A percentile compares a stretch with the other conserved stretches of the same genome.
These are phyloP conservation scores for Reinhardtius hippoglossoides DNA, from an alignment of 2,113 vertebrate genomes.

Conservation along the genomic window DNA sequence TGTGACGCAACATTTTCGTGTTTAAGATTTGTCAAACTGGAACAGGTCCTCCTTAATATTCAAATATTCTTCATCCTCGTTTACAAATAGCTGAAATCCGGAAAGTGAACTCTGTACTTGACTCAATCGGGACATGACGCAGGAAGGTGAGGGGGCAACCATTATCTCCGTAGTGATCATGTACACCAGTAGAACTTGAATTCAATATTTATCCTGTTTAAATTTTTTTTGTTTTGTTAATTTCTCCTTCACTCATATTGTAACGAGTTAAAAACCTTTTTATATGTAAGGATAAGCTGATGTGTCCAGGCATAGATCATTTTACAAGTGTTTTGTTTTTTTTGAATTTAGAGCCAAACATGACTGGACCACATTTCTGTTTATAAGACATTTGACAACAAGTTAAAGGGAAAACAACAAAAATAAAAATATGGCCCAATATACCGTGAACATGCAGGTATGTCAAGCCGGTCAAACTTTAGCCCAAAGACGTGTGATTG, in stretches of 20 bases:
- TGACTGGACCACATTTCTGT: conserved; percentile 70
- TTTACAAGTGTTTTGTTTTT: conserved; percentile 64
- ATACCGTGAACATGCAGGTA: conserved; percentile 76
- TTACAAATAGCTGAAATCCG: neutral
- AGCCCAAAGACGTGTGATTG: conserved; percentile 71
- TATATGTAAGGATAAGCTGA: conserved; percentile 78
- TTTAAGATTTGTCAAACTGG: conserved; percentile 8
- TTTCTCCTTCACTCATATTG: conserved; percentile 70
- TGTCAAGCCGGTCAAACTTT: conserved; percentile 78
- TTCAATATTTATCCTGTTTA: conserved; percentile 47
- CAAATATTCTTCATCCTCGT: neutral
- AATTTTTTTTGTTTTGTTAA: conserved; percentile 35
- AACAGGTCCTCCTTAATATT: neutral
- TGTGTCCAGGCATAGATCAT: conserved; percentile 67
- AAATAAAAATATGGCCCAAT: conserved; percentile 81
- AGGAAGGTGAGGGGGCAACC: conserved; percentile 90
- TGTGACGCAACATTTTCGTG: neutral
- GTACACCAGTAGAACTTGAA: conserved; percentile 75
- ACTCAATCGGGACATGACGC: conserved; percentile 3
- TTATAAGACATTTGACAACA: conserved; percentile 65
- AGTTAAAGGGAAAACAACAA: conserved; percentile 67
- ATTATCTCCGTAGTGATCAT: conserved; percentile 88
- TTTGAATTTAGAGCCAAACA: conserved; percentile 58
- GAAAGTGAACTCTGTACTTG: no score
- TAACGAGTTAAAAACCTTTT: conserved; percentile 85